These are phyloP conservation scores for Temnothorax unifasciatus DNA, from an alignment of 2,888 invertebrate species.

Conservation along the genomic window DNA sequence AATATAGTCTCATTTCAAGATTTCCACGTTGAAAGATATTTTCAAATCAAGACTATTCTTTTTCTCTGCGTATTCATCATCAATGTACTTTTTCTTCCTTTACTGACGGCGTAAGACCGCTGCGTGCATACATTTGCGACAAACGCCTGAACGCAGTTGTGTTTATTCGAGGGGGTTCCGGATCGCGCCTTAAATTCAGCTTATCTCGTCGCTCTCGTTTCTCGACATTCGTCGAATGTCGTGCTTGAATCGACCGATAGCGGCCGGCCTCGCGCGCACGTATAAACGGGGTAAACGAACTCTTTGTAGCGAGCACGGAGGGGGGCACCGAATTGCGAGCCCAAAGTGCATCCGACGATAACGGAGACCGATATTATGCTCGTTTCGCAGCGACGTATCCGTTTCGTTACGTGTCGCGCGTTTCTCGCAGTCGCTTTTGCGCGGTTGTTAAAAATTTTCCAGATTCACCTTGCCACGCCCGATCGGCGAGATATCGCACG, in stretches of 20 bases:
- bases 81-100: neutral
- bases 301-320: slow-evolving; percentile 70
- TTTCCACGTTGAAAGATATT: too few species aligned
- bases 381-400: slow-evolving; percentile 66
- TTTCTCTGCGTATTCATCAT: neutral
- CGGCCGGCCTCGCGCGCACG: slow-evolving; percentile 74
- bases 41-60: too few species aligned
- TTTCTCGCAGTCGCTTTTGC: slow-evolving; percentile 60
- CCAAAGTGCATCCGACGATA: slow-evolving; percentile 82
- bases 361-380: slow-evolving; percentile 76
- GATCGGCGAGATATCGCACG: slow-evolving; percentile 50
- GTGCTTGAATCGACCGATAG: slow-evolving; percentile 77
- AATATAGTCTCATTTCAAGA: too few species aligned
- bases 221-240: slow-evolving; percentile 73
- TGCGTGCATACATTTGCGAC: slow-evolving; percentile 57
- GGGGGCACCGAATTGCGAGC: slow-evolving; percentile 80
- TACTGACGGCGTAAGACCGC: neutral
- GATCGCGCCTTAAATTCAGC: slow-evolving; percentile 78
- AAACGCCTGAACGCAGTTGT: slow-evolving; percentile 72
- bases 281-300: slow-evolving; percentile 78
- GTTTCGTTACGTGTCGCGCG: slow-evolving; percentile 60
- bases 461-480: slow-evolving; percentile 64
- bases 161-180: slow-evolving; percentile 68
- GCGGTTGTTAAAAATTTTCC: slow-evolving; percentile 54
- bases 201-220: slow-evolving; percentile 74